A percentile compares a stretch with the other conserved stretches of the same genome.
These are phyloP conservation scores for Neelides sp. DNA, from an alignment of 1,140 invertebrate species.

Conservation along the genomic window DNA sequence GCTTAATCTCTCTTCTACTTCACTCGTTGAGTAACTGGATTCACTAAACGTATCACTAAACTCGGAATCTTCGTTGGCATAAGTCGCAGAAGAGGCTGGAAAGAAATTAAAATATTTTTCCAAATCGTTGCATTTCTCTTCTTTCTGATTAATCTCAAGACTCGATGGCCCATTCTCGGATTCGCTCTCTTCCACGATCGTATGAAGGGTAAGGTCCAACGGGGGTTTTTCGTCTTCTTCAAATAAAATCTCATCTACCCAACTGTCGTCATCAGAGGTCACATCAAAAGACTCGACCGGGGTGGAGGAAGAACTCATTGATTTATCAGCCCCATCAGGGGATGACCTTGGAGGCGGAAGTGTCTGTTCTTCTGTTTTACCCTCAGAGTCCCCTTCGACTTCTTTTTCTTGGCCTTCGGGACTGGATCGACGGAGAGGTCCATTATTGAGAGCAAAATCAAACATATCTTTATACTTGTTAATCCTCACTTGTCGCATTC, in stretches of 20 bases:
- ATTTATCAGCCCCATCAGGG: background rate
- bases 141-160: slow-evolving; percentile 29
- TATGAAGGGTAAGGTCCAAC: slow-evolving; percentile 72
- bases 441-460: too few species aligned
- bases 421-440: slow-evolving; percentile 1
- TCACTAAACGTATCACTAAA: slow-evolving; percentile 60
- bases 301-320: slow-evolving; percentile 12
- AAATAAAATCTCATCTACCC: slow-evolving; percentile 29
- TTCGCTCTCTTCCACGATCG: slow-evolving; percentile 87
- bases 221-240: slow-evolving; percentile 27
- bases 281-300: slow-evolving; percentile 20
- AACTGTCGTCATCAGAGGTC: slow-evolving; percentile 25
- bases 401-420: slow-evolving; percentile 13
- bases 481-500: too few species aligned
- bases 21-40: slow-evolving; percentile 45
- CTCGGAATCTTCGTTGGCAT: slow-evolving; percentile 36
- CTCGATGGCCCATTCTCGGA: slow-evolving; percentile 47
- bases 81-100: slow-evolving; percentile 40
- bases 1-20: slow-evolving; percentile 20
- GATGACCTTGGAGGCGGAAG: background rate
- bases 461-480: too few species aligned
- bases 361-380: background rate
- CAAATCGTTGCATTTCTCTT: slow-evolving; percentile 53
- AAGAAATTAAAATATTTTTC: slow-evolving; percentile 86
- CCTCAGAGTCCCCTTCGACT: background rate